A percentile compares a stretch with the other conserved stretches of the same genome.
phyloP scores from a whole-genome alignment of 2,113 vertebrate species.

The Chrysemys picta region DNA sequence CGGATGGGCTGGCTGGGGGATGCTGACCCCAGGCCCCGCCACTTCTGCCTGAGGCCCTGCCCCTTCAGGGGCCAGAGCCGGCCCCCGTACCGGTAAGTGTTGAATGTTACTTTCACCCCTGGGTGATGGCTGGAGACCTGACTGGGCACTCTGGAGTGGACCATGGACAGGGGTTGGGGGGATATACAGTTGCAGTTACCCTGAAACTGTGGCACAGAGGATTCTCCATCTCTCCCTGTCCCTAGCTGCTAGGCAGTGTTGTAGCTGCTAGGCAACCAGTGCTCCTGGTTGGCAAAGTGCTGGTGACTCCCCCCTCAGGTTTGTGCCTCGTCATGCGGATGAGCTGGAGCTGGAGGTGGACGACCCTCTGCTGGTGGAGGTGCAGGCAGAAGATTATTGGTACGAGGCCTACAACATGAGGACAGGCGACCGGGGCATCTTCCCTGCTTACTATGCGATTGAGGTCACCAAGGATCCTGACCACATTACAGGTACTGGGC shows the following conservation, averaged over 20 bases:
- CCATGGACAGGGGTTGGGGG: background rate
- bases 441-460: constrained; percentile 95
- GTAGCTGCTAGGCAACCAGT: fast-evolving
- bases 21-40: no score
- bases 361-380: constrained; percentile 93
- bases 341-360: constrained; percentile 97
- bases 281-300: background rate
- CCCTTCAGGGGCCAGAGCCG: no score
- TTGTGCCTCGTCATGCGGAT: constrained; percentile 94
- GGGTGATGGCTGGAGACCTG: background rate
- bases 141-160: background rate
- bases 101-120: no score
- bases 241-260: background rate
- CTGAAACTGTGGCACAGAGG: background rate
- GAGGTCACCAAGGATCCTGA: constrained; percentile 92
- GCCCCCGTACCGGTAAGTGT: no score
- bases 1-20: no score
- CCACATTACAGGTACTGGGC: constrained; percentile 83
- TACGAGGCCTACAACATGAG: constrained; percentile 99
- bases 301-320: constrained; percentile 77
- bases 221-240: background rate
- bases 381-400: constrained; percentile 97
- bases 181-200: background rate
- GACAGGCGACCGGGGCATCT: constrained; percentile 89
- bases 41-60: no score